Base-by-base conservation (phyloP, 92 coral and sea anemone species). In the Desmophyllum pertusum region DNA sequence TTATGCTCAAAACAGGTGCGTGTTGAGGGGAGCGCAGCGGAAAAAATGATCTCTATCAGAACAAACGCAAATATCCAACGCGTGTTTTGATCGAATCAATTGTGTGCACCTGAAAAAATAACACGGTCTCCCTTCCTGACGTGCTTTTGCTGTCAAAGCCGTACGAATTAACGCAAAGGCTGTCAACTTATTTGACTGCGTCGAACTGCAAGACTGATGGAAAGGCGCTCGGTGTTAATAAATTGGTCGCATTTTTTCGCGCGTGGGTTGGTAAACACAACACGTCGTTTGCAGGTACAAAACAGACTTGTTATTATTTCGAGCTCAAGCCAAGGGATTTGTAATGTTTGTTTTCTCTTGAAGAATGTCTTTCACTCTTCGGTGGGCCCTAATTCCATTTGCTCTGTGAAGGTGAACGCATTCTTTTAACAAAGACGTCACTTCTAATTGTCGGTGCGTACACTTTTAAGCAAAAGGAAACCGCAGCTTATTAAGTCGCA, bases 191-290 rank as follows among this genome's bases (percentile, higher is more conserved):
- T 25, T 62, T 59, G 81, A 59, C 81, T 21, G 8, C 53, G 42
- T 33, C 43, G 79, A 41, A 19, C 29, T 35, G 10, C 15, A 15
- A 10, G 18, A 15, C 48, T 37, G 30, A 48, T 69, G 40, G 11
- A 67, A 48, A 40, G 76, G 67, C 83, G 51, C 64, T 78, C 62
- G 73, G 84, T 80, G 76, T 50, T 30, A 53, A 69, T 36, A 81
- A 81, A 81, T 71, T 57, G 57, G 27, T 36, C 21, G 79, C 55
- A 82, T 82, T 71, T 73, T 82, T 82, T 43, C 17, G 79, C 72
- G 86, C 79, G 86, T 82, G 86, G 79, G 86, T 19, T 82, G 86
- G 77, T 51, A 82, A 72, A 73, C 70, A 82, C 40, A 73, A 55
- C 59, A 70, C 76, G 23, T 80, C 76, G 61, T 43, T 70, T 37